Conservation (phyloP, 1,140 invertebrate species). For the Holotrichia oblita region DNA sequence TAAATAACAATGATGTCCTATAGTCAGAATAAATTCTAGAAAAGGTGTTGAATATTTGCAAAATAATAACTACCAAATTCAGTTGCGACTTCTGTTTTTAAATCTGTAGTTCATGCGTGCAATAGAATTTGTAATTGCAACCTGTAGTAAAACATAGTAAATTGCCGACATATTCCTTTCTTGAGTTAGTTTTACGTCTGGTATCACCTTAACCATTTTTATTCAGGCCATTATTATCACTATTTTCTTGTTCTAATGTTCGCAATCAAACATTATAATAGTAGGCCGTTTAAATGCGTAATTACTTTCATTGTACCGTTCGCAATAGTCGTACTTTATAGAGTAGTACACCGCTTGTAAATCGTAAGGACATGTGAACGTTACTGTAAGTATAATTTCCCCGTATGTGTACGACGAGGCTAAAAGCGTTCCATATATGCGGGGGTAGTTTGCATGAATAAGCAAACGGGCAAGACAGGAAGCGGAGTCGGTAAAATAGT, state of each 20-base stretch:
- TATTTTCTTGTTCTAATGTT: neutral
- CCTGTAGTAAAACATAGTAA: neutral
- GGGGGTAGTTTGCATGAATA: slow-evolving; percentile 52
- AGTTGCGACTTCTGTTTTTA: no score
- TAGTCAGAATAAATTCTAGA: no score
- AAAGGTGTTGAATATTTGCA: no score
- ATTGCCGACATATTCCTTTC: neutral
- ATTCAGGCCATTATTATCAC: neutral
- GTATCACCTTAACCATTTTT: neutral
- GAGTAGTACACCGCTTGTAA: neutral
- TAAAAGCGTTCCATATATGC: slow-evolving; percentile 37
- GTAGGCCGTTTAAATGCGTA: slow-evolving; percentile 31
- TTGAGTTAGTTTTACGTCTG: neutral
- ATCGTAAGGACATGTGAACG: slow-evolving; percentile 9
- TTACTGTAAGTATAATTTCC: neutral
- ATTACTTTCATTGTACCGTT: slow-evolving; percentile 22
- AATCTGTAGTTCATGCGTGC: neutral
- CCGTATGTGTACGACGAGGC: neutral
- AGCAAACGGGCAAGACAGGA: slow-evolving; percentile 54
- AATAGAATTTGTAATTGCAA: neutral
- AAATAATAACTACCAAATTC: no score
- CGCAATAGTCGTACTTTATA: neutral
- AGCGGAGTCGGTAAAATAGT: slow-evolving; percentile 49
- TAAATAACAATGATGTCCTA: no score
- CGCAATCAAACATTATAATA: neutral